Percentiles rank a stretch among this genome's conserved stretches.
Conservation (phyloP, 2,797 vertebrate genomes). For the Poeciliopsis infans region DNA sequence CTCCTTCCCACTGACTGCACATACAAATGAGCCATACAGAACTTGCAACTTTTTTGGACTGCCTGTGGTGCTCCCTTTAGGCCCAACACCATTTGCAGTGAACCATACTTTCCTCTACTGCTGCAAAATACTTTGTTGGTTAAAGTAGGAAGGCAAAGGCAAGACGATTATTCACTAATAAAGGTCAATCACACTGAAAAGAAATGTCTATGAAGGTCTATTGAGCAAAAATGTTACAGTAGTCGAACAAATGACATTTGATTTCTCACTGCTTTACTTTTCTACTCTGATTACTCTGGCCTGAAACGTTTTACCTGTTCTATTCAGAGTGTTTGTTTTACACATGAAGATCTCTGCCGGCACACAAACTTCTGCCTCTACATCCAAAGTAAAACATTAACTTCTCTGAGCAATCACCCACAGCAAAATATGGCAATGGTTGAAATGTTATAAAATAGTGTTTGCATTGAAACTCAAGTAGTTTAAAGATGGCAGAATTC, state of each 20-base stretch:
- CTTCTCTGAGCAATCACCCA: not conserved
- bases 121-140: not conserved
- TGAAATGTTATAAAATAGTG: not conserved
- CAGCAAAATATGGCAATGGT: not conserved
- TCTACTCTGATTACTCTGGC: not conserved
- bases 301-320: not conserved
- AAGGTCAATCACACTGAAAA: not conserved
- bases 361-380: not conserved
- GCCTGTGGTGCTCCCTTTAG: not conserved
- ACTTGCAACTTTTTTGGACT: not conserved
- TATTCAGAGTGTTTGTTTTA: not conserved
- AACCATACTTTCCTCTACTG: not conserved
- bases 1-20: not conserved
- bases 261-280: not conserved
- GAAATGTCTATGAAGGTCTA: not conserved
- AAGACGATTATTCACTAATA: not conserved
- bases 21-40: not conserved
- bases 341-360: not conserved
- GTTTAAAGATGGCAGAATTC: not conserved
- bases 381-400: not conserved
- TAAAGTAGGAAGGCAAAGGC: not conserved
- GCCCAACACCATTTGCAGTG: not conserved
- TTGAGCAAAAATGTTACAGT: not conserved
- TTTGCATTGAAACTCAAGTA: not conserved
- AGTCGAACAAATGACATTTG: not conserved